Evolutionary conservation across 2,888 invertebrate species (phyloP), one percentile per base, ranked within the genome.

Genomic region (Baronia brevicornis): DNA sequence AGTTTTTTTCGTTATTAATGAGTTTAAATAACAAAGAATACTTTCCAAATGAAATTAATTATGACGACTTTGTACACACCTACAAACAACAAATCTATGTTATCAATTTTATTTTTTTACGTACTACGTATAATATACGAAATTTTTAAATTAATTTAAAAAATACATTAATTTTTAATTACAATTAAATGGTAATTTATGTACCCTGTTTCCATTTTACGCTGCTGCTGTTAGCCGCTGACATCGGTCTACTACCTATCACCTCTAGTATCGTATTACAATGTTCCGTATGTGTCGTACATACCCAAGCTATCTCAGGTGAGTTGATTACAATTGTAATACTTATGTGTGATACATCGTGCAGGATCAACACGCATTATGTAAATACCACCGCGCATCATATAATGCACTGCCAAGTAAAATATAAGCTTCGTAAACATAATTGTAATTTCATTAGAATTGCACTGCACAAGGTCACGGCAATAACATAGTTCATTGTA

Each of bases 241-340:
- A 62, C 69, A 41, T 74, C 78, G 41, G 45, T 54, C 53, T 82
- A 78, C 78, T 79, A 80, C 71, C 61, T 75, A 48, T 63, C 74
- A 38, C 65, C 74, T 44, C 60, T 60, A 43, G 60, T 66, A 50
- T 73, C 75, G 51, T 69, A 63, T 61, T 75, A 74, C 68, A 63
- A 70, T 68, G 54, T 62, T 46, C 77, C 79, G 61, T 74, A 70
- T 67, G 50, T 73, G 54, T 54, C 72, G 46, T 80, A 80, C 51
- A 62, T 69, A 56, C 80, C 82, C 41, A 74, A 54, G 60, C 62
- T 80, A 43, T 69, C 78, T 21, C 79, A 80, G 80, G 82, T 82
- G 63, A 80, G 82, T 72, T 32, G 28, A 33, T 28, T 20, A 27
- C 23, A 31, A 22, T 23, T 31, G 22, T 23, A 32, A 28, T 34